These are phyloP conservation scores for Limonius californicus DNA, from an alignment of 1,140 invertebrate genomes.

Conservation along the genomic window DNA sequence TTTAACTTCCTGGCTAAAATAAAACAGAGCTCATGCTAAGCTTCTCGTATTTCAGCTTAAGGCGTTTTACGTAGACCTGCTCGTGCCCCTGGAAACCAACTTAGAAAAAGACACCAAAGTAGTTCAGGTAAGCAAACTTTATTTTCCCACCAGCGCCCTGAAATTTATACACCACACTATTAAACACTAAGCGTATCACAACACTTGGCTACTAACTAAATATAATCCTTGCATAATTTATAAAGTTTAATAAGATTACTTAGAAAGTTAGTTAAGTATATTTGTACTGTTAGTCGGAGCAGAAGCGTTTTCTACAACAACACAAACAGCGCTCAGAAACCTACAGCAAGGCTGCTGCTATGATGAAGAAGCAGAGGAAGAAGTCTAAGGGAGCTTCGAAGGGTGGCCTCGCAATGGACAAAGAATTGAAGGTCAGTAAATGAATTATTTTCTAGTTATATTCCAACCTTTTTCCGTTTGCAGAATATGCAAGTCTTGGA, in stretches of 20 bases:
- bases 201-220: too few relatives aligned
- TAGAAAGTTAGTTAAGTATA: conserved; percentile 9
- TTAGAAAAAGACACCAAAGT: conserved; percentile 92
- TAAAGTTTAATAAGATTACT: background rate
- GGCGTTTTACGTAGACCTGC: conserved; percentile 89
- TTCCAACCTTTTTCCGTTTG: conserved; percentile 32
- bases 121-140: conserved; percentile 65
- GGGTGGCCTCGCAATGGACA: conserved; percentile 76
- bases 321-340: conserved; percentile 84
- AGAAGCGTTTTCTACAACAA: conserved; percentile 85
- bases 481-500: conserved; percentile 86
- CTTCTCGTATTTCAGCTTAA: conserved; percentile 66
- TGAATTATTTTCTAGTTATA: background rate
- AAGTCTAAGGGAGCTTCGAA: conserved; percentile 77
- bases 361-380: conserved; percentile 84
- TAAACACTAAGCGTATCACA: background rate
- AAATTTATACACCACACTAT: too few relatives aligned
- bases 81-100: conserved; percentile 88
- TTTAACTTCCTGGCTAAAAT: too few relatives aligned
- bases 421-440: conserved; percentile 73
- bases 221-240: background rate
- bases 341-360: conserved; percentile 82
- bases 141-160: too few relatives aligned
- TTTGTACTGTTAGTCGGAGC: conserved; percentile 66
- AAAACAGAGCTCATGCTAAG: too few relatives aligned